Evolutionary conservation across 2,888 invertebrate species (phyloP), one percentile per base, ranked within the genome.

Genomic region (Osmoderma eremita): DNA sequence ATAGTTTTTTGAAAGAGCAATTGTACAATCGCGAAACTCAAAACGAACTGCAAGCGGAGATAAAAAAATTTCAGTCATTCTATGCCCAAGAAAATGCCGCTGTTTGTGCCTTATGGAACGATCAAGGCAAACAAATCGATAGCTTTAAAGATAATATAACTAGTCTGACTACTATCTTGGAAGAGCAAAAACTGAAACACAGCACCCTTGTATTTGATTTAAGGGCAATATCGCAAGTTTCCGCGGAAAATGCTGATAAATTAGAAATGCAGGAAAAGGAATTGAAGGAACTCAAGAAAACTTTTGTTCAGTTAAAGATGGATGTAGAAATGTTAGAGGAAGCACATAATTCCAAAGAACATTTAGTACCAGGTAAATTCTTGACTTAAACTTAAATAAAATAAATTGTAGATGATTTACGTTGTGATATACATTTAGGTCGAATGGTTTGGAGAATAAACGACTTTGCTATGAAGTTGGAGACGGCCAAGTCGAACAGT

Each of bases 361-460:
- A 61, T 30, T 17, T 13, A 13, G 4, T 41, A 30, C 61, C 67
- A 62, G 62, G 67, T 65, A 36, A 42, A 15, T 38, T 18, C 12
- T 20, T 18, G 36, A 18, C 38, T 36, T 30, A 12, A n/a, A n/a
- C 63, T 41, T 36, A 42, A 58, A 48, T 13, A 17, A 61, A 50
- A 36, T 56, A 36, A 30, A 20, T 1, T 63, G 5, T 30, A 30
- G 10, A 30, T n/a, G n/a, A n/a, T n/a, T n/a, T n/a, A n/a, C n/a
- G n/a, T n/a, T n/a, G n/a, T n/a, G n/a, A n/a, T n/a, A 30, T 30
- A 30, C 10, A 73, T 75, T 54, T 75, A 86, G 88, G 91, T 0
- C 87, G 88, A 68, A 79, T 91, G 20, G 83, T 92, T 42, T 92
- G 92, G 92, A 86, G 88, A 73, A 88, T 92, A 74, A 87, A 87